phyloP scores from a whole-genome alignment of 1,140 invertebrate genomes.

The Diachasma alloeum region DNA sequence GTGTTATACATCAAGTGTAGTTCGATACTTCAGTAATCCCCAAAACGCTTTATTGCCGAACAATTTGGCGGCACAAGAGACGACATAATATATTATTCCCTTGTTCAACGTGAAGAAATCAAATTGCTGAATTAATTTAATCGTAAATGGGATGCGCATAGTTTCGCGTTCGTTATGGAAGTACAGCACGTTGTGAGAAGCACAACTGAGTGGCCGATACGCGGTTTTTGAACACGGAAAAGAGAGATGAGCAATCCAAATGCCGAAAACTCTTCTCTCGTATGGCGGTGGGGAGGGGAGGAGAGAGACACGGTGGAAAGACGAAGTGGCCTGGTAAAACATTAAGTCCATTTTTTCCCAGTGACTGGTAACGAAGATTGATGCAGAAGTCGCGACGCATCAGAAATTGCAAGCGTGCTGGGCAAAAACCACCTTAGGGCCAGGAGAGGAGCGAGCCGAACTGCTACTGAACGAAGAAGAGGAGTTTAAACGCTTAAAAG shows the following conservation, averaged over 20 bases:
- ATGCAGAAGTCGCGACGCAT: slow-evolving; percentile 49
- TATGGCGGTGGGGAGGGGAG: slow-evolving; percentile 28
- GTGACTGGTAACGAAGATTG: slow-evolving; percentile 49
- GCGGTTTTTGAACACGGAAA: neutral
- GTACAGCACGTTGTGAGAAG: neutral
- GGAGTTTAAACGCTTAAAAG: neutral
- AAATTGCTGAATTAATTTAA: slow-evolving; percentile 37
- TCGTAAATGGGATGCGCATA: slow-evolving; percentile 31
- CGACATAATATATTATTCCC: slow-evolving; percentile 19
- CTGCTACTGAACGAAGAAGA: neutral
- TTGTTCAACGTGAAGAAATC: slow-evolving; percentile 29
- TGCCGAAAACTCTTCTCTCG: slow-evolving; percentile 13
- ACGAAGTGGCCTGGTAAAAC: slow-evolving; percentile 44
- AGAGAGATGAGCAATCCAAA: neutral
- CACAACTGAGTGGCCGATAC: neutral
- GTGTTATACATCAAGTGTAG: neutral
- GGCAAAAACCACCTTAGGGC: slow-evolving; percentile 20
- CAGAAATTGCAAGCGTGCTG: slow-evolving; percentile 43
- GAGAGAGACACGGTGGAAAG: slow-evolving; percentile 37
- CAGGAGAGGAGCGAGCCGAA: neutral
- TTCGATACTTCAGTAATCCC: neutral
- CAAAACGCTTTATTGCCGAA: slow-evolving; percentile 20
- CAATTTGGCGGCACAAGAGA: slow-evolving; percentile 22
- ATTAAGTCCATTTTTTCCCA: slow-evolving; percentile 51
- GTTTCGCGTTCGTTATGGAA: slow-evolving; percentile 37